phyloP scores from a whole-genome alignment of 1,140 invertebrate species.

The Orius laevigatus region DNA sequence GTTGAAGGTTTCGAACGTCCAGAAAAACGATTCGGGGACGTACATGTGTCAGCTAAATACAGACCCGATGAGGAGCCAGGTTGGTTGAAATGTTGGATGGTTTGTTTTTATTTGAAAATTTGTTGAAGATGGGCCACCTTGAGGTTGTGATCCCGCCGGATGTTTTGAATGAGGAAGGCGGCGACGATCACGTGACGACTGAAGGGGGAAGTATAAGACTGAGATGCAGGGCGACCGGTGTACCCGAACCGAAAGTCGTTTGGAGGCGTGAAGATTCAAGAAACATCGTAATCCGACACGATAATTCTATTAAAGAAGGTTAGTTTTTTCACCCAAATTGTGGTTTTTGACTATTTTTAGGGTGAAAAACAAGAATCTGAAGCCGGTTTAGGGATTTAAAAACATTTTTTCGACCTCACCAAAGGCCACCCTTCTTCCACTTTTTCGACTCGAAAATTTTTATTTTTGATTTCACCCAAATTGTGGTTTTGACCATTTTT shows the following conservation, averaged over 20 bases:
- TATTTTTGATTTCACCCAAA: too few species aligned
- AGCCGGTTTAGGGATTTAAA: too few species aligned
- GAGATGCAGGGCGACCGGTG: slow-evolving; percentile 55
- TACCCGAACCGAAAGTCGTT: slow-evolving; percentile 63
- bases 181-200: slow-evolving; percentile 47
- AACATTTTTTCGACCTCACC: too few species aligned
- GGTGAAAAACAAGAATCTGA: too few species aligned
- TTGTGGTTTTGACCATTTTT: too few species aligned
- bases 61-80: slow-evolving; percentile 77
- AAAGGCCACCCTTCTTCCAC: too few species aligned
- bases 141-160: slow-evolving; percentile 72
- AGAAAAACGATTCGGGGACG: slow-evolving; percentile 70
- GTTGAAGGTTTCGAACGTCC: slow-evolving; percentile 70
- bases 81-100: slow-evolving; percentile 24
- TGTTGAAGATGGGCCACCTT: slow-evolving; percentile 44
- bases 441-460: too few species aligned
- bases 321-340: too few species aligned
- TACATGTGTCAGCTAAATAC: slow-evolving; percentile 90
- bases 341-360: too few species aligned
- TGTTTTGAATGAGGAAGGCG: slow-evolving; percentile 49
- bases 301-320: slow-evolving; percentile 18
- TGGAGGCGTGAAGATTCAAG: slow-evolving; percentile 73
- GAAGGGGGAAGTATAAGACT: slow-evolving; percentile 57
- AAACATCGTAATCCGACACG: slow-evolving; percentile 46
- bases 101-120: slow-evolving; percentile 1